A percentile compares a stretch with the other conserved stretches of the same genome.
These are phyloP conservation scores for Drepana arcuata DNA, from an alignment of 1,140 invertebrate species.

Conservation along the genomic window DNA sequence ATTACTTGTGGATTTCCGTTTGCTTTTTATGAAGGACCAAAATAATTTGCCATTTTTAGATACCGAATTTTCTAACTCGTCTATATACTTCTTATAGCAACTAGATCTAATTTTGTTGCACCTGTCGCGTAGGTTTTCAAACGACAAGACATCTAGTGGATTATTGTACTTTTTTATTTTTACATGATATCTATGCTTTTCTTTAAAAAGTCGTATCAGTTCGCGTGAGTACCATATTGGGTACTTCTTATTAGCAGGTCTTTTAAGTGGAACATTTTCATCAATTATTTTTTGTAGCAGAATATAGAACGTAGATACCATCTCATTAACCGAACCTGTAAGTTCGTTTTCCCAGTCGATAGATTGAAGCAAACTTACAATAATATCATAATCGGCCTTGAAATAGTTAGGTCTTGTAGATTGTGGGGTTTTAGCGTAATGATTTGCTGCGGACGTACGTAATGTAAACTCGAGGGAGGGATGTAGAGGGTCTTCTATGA, in stretches of 20 bases:
- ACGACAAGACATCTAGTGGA: constrained; percentile 10
- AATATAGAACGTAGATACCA: constrained; percentile 14
- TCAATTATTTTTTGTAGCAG: constrained; percentile 8
- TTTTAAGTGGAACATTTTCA: constrained; percentile 9
- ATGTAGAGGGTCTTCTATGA: background rate
- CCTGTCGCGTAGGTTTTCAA: constrained; percentile 6
- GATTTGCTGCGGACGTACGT: background rate
- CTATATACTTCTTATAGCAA: constrained; percentile 6
- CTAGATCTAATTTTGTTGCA: background rate
- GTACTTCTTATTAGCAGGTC: constrained; percentile 10
- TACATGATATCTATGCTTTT: constrained; percentile 6
- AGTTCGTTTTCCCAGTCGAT: background rate
- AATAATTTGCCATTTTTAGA: constrained; percentile 12
- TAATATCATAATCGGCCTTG: background rate
- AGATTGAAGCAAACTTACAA: background rate
- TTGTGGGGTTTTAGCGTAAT: background rate
- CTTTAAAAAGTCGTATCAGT: constrained; percentile 6
- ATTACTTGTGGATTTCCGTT: background rate
- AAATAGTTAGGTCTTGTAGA: background rate
- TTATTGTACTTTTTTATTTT: constrained; percentile 10
- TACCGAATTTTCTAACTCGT: constrained; percentile 7
- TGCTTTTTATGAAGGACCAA: constrained; percentile 16
- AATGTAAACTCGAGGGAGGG: constrained; percentile 2
- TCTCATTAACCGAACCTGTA: constrained; percentile 6
- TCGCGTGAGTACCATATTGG: constrained; percentile 9